A percentile compares a stretch with the other conserved stretches of the same genome.
Evolutionary conservation across 30 jellyfish, hydroid and myxozoan genomes (phyloP).

Genomic region (Euphysa ruthae): DNA sequence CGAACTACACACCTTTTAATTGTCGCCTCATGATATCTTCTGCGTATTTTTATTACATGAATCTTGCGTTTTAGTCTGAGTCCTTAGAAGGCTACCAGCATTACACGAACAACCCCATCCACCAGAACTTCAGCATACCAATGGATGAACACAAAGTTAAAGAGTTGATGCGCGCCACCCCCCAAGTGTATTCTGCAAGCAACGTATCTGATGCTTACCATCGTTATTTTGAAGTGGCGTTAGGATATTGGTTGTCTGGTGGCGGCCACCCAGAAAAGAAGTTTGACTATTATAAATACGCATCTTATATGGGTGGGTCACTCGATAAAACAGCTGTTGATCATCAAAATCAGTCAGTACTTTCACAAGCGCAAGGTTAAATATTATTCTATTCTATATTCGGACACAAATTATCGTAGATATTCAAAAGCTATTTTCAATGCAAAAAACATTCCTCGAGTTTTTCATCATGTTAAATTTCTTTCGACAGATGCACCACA

Average conservation of each 20-base stretch:
- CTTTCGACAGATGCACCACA: no score
- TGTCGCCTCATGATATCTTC: no score
- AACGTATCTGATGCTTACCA: conserved; percentile 35
- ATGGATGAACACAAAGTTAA: conserved; percentile 29
- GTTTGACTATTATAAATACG: conserved; percentile 49
- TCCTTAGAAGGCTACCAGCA: not conserved
- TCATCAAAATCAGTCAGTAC: conserved; percentile 1
- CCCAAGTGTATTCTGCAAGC: conserved; percentile 58
- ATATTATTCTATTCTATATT: no score
- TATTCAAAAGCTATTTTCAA: no score
- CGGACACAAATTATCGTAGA: no score
- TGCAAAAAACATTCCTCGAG: no score
- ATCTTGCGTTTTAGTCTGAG: not conserved
- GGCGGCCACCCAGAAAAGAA: conserved; percentile 78
- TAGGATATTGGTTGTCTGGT: conserved; percentile 85
- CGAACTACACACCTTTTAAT: no score
- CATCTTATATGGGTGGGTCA: conserved; percentile 84
- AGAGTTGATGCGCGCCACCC: conserved; percentile 59
- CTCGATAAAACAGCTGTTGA: conserved; percentile 52
- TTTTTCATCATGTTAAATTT: no score
- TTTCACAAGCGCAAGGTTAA: conserved; percentile 83
- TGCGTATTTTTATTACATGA: no score
- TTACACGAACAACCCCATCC: not conserved
- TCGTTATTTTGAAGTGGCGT: conserved; percentile 77
- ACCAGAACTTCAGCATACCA: conserved; percentile 42